Evolutionary conservation across 2,888 invertebrate genomes (phyloP).

Genomic region (Aphelenchoides bicaudatus): DNA sequence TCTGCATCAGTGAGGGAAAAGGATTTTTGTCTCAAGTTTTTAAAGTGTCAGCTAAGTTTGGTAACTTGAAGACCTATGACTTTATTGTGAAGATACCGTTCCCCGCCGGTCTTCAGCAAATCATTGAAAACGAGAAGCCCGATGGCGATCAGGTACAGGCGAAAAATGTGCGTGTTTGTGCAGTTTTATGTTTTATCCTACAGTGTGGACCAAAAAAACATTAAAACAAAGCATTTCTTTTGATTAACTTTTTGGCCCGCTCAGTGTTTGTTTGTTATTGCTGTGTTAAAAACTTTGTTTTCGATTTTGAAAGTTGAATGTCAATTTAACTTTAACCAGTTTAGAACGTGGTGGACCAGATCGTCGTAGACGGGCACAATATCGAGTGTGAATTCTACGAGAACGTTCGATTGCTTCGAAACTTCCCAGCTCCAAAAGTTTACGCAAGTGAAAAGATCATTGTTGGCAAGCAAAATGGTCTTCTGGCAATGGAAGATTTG

Average conservation of each 20-base stretch:
- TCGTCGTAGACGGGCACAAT: neutral
- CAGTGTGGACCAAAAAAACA: too few species aligned
- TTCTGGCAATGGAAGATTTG: slow-evolving; percentile 10
- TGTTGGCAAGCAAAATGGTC: slow-evolving; percentile 1
- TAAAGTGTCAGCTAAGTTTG: neutral
- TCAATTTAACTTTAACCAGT: neutral
- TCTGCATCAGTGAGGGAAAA: neutral
- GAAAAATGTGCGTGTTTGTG: too few species aligned
- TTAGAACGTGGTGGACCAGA: slow-evolving; percentile 10
- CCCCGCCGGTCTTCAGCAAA: slow-evolving; percentile 6
- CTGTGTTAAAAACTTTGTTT: neutral
- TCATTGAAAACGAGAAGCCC: slow-evolving; percentile 4
- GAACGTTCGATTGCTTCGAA: neutral
- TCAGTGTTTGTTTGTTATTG: neutral
- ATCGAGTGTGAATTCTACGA: slow-evolving; percentile 9
- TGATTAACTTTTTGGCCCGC: neutral
- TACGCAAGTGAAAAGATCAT: slow-evolving; percentile 9
- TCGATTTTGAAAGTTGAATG: neutral
- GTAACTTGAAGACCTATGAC: neutral
- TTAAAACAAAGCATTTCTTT: neutral
- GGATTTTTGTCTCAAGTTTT: slow-evolving; percentile 10
- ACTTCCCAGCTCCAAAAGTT: neutral
- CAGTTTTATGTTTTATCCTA: too few species aligned
- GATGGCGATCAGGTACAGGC: slow-evolving; percentile 6
- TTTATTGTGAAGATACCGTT: slow-evolving; percentile 7